Base-by-base conservation (phyloP, 2,888 invertebrate genomes). In the Monochamus alternatus region DNA sequence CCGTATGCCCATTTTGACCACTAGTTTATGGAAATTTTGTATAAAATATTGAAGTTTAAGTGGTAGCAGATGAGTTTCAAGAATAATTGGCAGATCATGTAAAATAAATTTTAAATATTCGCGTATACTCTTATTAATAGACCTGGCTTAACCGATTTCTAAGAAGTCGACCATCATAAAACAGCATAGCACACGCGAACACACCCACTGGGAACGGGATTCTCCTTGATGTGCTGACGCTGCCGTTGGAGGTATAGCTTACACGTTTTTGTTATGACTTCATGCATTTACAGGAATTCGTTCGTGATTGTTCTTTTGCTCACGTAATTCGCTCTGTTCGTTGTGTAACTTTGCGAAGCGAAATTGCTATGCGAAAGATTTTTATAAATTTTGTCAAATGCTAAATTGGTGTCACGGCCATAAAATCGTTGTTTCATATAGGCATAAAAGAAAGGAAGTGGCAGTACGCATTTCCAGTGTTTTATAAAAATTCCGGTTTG, bases 121-220 rank as follows among this genome's bases (percentile, higher is more conserved):
- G n/a, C 7, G 22, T 22, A 22, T 22, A 22, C 1, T 22, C 3
- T 0, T 55, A 55, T 55, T 55, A 55, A 55, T 55, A 55, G 55
- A 14, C n/a, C 3, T 22, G 14, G 22, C 55, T 55, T 55, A 22
- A n/a, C 55, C 55, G 14, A 55, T 55, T 55, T 55, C 55, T 55
- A 7, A n/a, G 55, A 55, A 55, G 7, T 7, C 14, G 55, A 14
- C n/a, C 22, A 12, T 65, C 31, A 65, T 51, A 51, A 65, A 47
- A 65, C 64, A 9, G 44, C 64, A 44, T 64, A 47, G 22, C 44
- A 64, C 44, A 47, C 64, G 8, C 30, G 51, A 32, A 51, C 65
- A 66, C 66, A 66, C 66, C 66, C 66, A 66, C 66, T 52, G n/a
- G 38, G 44, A 52, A 52, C 52, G 51, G 38, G 66, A 66, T 66